Conservation (phyloP, 2,797 vertebrate species). For the Ptychadena robeensis region DNA sequence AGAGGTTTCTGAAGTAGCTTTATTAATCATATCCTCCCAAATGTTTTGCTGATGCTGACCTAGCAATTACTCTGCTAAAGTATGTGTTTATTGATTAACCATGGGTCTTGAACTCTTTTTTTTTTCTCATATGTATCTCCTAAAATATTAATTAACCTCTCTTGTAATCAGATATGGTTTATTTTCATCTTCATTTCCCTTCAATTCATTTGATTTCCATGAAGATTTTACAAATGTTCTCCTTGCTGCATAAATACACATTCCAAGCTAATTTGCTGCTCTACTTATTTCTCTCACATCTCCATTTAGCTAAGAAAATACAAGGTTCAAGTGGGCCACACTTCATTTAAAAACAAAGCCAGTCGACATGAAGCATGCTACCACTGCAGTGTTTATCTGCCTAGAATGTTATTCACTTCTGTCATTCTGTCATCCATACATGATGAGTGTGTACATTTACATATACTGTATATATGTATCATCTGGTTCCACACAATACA, state of each 20-base stretch:
- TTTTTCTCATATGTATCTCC: conserved; percentile 26
- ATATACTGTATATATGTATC: too few species aligned
- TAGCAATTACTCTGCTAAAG: conserved; percentile 28
- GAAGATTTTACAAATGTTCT: conserved; percentile 41
- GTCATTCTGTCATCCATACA: neutral
- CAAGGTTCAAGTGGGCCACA: neutral
- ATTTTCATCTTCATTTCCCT: conserved; percentile 31
- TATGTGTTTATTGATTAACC: conserved; percentile 43
- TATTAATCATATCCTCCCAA: conserved; percentile 43
- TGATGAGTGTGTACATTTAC: too few species aligned
- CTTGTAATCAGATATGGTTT: conserved; percentile 47
- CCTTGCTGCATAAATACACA: conserved; percentile 9
- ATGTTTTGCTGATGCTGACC: conserved; percentile 18
- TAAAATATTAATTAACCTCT: conserved; percentile 50
- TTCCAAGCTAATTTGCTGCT: conserved; percentile 22
- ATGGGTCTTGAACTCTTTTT: conserved; percentile 37
- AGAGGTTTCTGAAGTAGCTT: conserved; percentile 9
- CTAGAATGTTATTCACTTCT: neutral
- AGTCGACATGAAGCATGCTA: neutral
- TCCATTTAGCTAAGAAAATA: conserved; percentile 7
- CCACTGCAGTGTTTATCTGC: neutral
- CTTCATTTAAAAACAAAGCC: conserved; percentile 6
- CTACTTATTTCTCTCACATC: conserved; percentile 4
- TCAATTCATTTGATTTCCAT: conserved; percentile 40
- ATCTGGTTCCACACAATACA: too few species aligned